Conservation (phyloP, 2,797 vertebrate species). For the Allobates femoralis region DNA sequence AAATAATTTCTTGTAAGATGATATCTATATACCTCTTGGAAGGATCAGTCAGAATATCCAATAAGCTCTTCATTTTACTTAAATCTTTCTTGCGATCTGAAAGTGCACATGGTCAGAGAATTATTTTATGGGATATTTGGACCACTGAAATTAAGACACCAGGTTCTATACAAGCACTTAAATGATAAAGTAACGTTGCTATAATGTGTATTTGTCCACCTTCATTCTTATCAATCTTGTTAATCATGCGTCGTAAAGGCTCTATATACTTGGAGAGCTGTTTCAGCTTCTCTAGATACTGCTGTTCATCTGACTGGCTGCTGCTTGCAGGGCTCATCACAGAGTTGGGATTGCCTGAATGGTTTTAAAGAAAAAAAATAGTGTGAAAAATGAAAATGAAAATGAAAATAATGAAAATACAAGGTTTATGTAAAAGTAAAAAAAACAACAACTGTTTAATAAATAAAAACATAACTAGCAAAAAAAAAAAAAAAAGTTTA, state of each 20-base stretch:
- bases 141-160: not conserved
- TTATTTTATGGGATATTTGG: not conserved
- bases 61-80: conserved; percentile 97
- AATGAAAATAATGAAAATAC: no score
- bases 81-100: conserved; percentile 96
- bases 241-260: conserved; percentile 95
- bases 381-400: no score
- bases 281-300: conserved; percentile 97
- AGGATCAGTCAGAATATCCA: conserved; percentile 96
- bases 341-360: conserved; percentile 88
- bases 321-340: conserved; percentile 92
- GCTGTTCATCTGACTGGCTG: conserved; percentile 93
- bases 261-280: conserved; percentile 98
- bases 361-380: not conserved
- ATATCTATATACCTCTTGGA: conserved; percentile 83
- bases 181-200: not conserved
- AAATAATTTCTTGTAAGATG: not conserved
- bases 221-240: conserved; percentile 99
- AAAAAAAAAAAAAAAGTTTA: no score
- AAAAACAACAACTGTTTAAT: no score
- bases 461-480: no score
- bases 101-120: not conserved
- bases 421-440: no score
- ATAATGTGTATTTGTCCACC: conserved; percentile 72
- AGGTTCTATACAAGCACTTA: not conserved